Base-by-base conservation (phyloP, 2,113 vertebrate genomes). In the Alligator sinensis region DNA sequence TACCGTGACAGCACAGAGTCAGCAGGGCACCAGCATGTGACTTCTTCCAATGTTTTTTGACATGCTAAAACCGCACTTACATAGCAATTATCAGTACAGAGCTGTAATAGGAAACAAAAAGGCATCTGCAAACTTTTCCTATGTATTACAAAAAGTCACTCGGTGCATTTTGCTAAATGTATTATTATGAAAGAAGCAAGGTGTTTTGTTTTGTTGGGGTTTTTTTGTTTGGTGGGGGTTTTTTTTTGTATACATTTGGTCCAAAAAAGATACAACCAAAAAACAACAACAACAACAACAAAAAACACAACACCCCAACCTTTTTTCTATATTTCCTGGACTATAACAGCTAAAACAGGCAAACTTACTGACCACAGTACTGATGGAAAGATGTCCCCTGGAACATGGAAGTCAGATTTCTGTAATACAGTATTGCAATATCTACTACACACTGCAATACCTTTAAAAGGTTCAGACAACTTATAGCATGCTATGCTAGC, bases 71-170 rank as follows among this genome's bases (percentile, higher is more conserved):
- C 78, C 3, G 11, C 21, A 90, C 62, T 68, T 1, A 1, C 81
- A 17, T 83, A 83, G 28, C 34, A 19, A 13, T 18, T 75, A 79
- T 25, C 19, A 58, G 63, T 21, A 3, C 0, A 0, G 3, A 77
- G 85, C 0, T n/a, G 25, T 77, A 84, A 61, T 6, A 89, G 74
- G 25, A 95, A 76, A 75, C 74, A 14, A 78, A 78, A n/a, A 57
- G 80, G 28, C 28, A 4, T 68, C 72, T n/a, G 27, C 21, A 2
- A 6, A 64, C 27, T 3, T 27, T 30, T 59, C 21, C 30, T 54
- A 3, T 2, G 8, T 28, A 12, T 64, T 77, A 47, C n/a, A 83
- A 22, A 11, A 87, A 24, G 77, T 1, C 47, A 47, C 47, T 47
- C 34, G 38, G 19, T 47, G 21, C 70, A 74, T 13, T 47, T 24